Conservation (phyloP, 2,113 vertebrate genomes). For the Atractosteus spatula region DNA sequence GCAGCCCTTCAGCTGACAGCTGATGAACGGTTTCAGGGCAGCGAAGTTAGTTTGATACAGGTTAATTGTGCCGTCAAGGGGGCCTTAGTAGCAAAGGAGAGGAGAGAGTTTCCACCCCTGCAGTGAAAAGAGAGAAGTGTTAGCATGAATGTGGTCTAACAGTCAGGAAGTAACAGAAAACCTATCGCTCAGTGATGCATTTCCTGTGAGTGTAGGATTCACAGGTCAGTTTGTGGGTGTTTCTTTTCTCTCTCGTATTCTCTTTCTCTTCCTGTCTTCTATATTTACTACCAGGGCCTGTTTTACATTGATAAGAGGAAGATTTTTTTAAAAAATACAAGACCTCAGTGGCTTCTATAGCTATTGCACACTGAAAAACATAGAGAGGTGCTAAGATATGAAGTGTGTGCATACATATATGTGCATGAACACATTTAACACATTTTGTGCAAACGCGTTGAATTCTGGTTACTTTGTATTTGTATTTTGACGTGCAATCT, state of each 20-base stretch:
- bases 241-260: slow-evolving; percentile 29
- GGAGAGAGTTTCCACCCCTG: slow-evolving; percentile 60
- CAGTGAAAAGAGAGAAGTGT: slow-evolving; percentile 56
- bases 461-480: too few species aligned
- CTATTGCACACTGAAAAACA: not conserved
- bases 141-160: slow-evolving; percentile 73
- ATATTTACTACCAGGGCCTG: slow-evolving; percentile 22
- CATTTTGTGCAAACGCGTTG: too few species aligned
- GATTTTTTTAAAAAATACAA: not conserved
- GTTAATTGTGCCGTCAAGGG: not conserved
- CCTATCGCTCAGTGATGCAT: slow-evolving; percentile 60
- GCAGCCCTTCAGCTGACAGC: too few species aligned
- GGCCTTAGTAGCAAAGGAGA: slow-evolving; percentile 26
- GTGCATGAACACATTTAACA: not conserved
- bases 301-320: slow-evolving; percentile 8
- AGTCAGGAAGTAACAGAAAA: slow-evolving; percentile 75
- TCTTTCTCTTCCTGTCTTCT: slow-evolving; percentile 17
- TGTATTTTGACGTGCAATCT: too few species aligned
- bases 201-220: slow-evolving; percentile 64
- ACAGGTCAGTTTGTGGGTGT: slow-evolving; percentile 68
- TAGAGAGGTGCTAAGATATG: not conserved
- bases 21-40: too few species aligned
- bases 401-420: not conserved
- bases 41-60: slow-evolving; percentile 30
- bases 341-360: too few species aligned